phyloP scores from a whole-genome alignment of 2,797 vertebrate genomes.

The Pseudomugil gertrudae region DNA sequence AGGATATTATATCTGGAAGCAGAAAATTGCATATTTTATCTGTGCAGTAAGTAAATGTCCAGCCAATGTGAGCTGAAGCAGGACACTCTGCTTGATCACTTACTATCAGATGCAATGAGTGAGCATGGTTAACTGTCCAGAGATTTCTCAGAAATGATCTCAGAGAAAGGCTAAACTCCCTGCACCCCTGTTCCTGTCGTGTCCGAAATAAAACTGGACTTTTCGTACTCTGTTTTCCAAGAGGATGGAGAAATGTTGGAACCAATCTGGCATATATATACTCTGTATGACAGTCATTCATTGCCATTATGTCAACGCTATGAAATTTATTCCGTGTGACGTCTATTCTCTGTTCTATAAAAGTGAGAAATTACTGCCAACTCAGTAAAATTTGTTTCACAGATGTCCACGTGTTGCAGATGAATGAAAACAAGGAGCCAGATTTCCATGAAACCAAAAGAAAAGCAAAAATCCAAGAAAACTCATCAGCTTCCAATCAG shows the following conservation, averaged over 20 bases:
- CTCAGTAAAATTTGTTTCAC: constrained; percentile 44
- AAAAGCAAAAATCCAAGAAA: background rate
- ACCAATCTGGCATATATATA: background rate
- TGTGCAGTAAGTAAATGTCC: constrained; percentile 6
- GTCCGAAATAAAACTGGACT: constrained; percentile 15
- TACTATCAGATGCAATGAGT: background rate
- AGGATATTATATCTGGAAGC: background rate
- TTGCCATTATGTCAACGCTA: constrained; percentile 60
- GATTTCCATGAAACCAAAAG: constrained; percentile 32
- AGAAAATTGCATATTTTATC: constrained; percentile 8
- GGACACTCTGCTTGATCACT: constrained; percentile 14
- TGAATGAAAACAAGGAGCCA: constrained; percentile 46
- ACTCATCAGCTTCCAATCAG: constrained; percentile 8
- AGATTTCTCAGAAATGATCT: constrained; percentile 27
- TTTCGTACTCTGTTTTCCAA: constrained; percentile 2
- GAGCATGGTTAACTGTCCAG: background rate
- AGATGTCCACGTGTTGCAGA: constrained; percentile 57
- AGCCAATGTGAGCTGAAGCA: background rate
- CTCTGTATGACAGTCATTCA: constrained; percentile 22
- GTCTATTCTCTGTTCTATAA: constrained; percentile 39
- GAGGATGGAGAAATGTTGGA: constrained; percentile 22
- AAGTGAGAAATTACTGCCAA: constrained; percentile 49
- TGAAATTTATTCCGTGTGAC: constrained; percentile 58
- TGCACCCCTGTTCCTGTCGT: background rate
- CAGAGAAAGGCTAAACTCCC: background rate